Conservation (phyloP, 2,888 invertebrate genomes). For the Ametastegia equiseti region DNA sequence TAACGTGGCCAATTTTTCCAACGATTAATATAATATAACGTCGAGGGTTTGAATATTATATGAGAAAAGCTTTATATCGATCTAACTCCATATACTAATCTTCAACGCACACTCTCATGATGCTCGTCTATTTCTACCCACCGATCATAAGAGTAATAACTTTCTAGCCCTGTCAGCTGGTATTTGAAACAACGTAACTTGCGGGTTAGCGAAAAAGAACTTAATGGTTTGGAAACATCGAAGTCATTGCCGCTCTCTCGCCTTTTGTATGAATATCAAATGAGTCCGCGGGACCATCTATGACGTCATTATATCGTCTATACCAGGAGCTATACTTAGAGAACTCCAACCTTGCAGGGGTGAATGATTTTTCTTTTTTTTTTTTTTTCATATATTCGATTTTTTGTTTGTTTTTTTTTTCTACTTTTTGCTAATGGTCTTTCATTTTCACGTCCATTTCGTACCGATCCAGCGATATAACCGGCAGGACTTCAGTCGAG, state of each 20-base stretch:
- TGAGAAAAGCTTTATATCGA: neutral
- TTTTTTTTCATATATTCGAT: no score
- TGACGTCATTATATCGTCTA: constrained; percentile 64
- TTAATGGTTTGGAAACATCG: constrained; percentile 75
- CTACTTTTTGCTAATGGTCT: neutral
- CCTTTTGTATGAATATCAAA: constrained; percentile 72
- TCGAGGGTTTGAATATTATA: neutral
- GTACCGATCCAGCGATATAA: neutral
- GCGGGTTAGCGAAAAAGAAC: constrained; percentile 59
- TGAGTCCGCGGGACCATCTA: constrained; percentile 63
- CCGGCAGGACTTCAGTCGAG: neutral
- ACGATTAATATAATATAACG: constrained; percentile 20
- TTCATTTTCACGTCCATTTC: constrained; percentile 5
- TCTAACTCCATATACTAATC: neutral
- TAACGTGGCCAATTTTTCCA: neutral
- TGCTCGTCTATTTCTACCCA: neutral
- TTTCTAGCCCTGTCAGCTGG: constrained; percentile 71
- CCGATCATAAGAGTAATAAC: constrained; percentile 65
- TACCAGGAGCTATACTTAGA: constrained; percentile 12
- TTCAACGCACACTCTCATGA: neutral
- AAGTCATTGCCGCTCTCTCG: constrained; percentile 68
- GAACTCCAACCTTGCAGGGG: constrained; percentile 12
- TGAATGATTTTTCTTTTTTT: no score
- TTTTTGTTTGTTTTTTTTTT: neutral
- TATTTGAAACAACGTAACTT: constrained; percentile 70